Evolutionary conservation across 2,797 vertebrate genomes (phyloP).

Genomic region (Cuculus canorus): DNA sequence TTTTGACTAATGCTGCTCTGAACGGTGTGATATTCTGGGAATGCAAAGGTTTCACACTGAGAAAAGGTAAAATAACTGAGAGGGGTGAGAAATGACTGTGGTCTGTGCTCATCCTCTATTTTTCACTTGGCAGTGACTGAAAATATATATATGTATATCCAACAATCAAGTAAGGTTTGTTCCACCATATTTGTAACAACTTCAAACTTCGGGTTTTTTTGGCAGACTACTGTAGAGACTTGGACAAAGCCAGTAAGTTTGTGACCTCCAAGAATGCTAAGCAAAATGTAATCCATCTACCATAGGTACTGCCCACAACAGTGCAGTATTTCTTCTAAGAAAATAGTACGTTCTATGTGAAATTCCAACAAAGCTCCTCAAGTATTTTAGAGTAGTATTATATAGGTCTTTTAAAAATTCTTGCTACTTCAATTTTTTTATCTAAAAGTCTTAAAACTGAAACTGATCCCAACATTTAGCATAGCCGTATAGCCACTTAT

Average conservation of each 20-base stretch:
- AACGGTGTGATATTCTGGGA: conserved; percentile 35
- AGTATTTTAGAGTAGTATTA: neutral
- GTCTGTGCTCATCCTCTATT: conserved; percentile 12
- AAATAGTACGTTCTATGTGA: neutral
- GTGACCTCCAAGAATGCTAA: neutral
- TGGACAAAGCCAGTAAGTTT: neutral
- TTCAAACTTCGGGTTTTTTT: neutral
- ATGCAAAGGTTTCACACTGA: conserved; percentile 16
- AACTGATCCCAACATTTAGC: neutral
- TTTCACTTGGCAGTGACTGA: neutral
- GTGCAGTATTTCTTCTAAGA: neutral
- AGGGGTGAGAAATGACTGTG: conserved; percentile 7
- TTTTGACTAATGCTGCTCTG: conserved; percentile 34
- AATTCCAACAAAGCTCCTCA: neutral
- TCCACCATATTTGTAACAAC: neutral
- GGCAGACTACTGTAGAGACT: neutral
- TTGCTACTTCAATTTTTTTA: neutral
- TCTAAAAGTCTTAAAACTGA: neutral
- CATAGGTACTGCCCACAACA: neutral
- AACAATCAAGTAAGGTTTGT: neutral
- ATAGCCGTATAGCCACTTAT: neutral
- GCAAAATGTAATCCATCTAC: neutral
- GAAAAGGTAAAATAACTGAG: conserved; percentile 5
- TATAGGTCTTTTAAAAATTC: neutral
- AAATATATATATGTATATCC: neutral